Percentiles rank a stretch among this genome's conserved stretches.
These are phyloP conservation scores for Lindbergichthys nudifrons DNA, from an alignment of 2,797 vertebrate species.

Conservation along the genomic window DNA sequence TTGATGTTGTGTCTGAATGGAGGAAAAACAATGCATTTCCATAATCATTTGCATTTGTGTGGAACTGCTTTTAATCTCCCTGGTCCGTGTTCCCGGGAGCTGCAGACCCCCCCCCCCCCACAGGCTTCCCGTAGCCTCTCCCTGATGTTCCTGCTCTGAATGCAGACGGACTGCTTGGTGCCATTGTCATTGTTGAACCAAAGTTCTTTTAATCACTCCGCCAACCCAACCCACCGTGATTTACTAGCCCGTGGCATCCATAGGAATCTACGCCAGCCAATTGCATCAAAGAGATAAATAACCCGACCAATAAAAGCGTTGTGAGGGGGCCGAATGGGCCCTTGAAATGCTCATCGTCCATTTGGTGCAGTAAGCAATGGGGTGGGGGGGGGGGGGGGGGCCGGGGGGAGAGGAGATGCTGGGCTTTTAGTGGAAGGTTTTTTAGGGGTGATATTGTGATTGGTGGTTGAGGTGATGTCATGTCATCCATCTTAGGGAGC, in stretches of 20 bases:
- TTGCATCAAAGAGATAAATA: constrained; percentile 85
- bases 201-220: constrained; percentile 78
- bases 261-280: constrained; percentile 78
- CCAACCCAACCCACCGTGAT: constrained; percentile 62
- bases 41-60: constrained; percentile 6
- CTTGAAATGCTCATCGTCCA: constrained; percentile 74
- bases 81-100: constrained; percentile 2
- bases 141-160: constrained; percentile 47
- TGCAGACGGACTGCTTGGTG: constrained; percentile 55
- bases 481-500: constrained; percentile 80
- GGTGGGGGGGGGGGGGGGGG: constrained; percentile 1
- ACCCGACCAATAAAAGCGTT: constrained; percentile 80
- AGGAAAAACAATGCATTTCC: background rate
- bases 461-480: constrained; percentile 83
- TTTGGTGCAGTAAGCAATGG: constrained; percentile 68
- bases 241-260: constrained; percentile 73
- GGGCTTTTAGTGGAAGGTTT: constrained; percentile 77
- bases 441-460: constrained; percentile 83
- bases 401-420: constrained; percentile 21
- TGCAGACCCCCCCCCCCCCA: background rate
- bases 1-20: background rate
- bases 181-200: constrained; percentile 73
- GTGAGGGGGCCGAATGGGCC: constrained; percentile 60
- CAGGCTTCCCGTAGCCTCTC: background rate
- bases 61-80: background rate